Evolutionary conservation across 2,797 vertebrate species (phyloP), one percentile per base, ranked within the genome.

Genomic region (Distichodus sexfasciatus): DNA sequence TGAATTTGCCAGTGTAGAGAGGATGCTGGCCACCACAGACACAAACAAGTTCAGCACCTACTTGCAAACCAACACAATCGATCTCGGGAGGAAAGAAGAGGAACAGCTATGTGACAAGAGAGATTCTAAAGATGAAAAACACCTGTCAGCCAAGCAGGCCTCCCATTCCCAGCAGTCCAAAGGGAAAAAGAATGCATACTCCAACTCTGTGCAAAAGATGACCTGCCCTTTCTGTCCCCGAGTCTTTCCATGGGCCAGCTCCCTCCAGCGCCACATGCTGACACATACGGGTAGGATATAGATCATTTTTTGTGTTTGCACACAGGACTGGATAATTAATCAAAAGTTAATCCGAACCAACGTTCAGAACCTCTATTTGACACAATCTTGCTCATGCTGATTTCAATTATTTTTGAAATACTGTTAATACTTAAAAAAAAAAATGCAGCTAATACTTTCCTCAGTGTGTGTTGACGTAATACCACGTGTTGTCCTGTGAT

Each of bases 1-100:
- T 0, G 97, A 99, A 85, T 98, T 99, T 17, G 96, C 97, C 74
- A 98, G 96, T 66, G 93, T 99, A 36, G 97, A 99, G 78, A 97
- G 95, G 86, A 99, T 99, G 94, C 76, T 99, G 19, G 96, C 96
- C 63, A 97, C 93, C 46, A 97, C 95, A 0, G 93, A 98, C 75
- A 82, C 96, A 79, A 98, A 98, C 86, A 94, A 96, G 84, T 98
- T 99, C 81, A 97, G 94, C 79, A 93, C 93, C 0, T 98, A 93
- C 81, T 92, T 99, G 74, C 94, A 96, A 87, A 92, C 88, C 0
- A 87, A 91, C 3, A 84, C 87, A 0, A 86, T 84, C 0, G 91
- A 91, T 4, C 68, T 85, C 36, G 74, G 81, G 57, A 91, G 83
- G 38, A 93, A 94, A 36, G 90, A 85, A 71, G 55, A 84, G 2